Base-by-base conservation (phyloP, 2,888 invertebrate species). In the Apamea epomidion region DNA sequence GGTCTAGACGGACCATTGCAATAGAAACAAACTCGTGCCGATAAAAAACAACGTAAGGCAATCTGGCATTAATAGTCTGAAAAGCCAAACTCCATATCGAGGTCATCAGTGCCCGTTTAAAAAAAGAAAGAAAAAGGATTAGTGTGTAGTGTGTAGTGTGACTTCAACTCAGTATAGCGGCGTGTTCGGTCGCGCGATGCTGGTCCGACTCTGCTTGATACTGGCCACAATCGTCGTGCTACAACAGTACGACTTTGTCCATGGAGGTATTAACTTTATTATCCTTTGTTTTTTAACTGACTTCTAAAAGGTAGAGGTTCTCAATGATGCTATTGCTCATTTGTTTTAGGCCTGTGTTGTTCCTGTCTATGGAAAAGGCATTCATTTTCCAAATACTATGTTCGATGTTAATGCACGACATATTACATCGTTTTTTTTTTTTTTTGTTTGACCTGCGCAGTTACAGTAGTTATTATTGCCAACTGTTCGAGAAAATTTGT, bases 161-260 rank as follows among this genome's bases (percentile, higher is more conserved):
- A 70, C 78, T 80, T 29, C 74, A 86, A 68, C 86, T 76, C 71
- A 82, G 81, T 84, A 1, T 12, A 51, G 78, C 76, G 71, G 32
- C 32, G 76, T 72, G 68, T 71, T 68, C n/a, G 51, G 62, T 32
- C 10, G 58, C 69, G 79, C 72, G 81, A 94, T 94, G 94, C 82
- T 93, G 83, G 87, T 86, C 60, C 85, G 82, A 73, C 78, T 92
- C 21, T 89, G 87, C 85, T 82, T 93, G 76, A 87, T 91, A 78
- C 76, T 91, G 70, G 83, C 90, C 48, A 84, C 88, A 74, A 76
- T 91, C 58, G 85, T 88, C 54, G 74, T 91, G 12, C 85, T 82
- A 25, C 82, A 92, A 8, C 91, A 92, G 62, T 90, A 89, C 79
- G 90, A 93, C 29, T 79, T 82, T 8, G 85, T 82, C 12, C 78